A percentile compares a stretch with the other conserved stretches of the same genome.
Evolutionary conservation across 1,140 invertebrate species (phyloP).

Genomic region (Araneus ventricosus): DNA sequence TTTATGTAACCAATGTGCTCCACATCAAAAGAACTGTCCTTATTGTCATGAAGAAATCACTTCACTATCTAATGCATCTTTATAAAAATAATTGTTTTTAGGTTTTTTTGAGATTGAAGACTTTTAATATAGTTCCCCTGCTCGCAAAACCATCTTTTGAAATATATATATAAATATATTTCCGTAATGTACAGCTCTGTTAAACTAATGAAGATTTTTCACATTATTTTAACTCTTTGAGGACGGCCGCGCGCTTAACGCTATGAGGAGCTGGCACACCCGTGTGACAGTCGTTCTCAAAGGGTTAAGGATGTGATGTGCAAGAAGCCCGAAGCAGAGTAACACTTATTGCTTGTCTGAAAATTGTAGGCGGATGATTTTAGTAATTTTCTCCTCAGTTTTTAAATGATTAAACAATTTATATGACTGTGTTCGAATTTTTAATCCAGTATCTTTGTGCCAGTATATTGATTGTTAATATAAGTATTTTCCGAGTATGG

Average conservation of each 20-base stretch:
- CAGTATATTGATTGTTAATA: conserved; percentile 37
- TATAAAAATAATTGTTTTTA: conserved; percentile 76
- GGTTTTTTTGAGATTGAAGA: conserved; percentile 72
- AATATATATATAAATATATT: conserved; percentile 42
- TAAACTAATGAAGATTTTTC: not conserved
- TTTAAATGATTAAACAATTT: conserved; percentile 2
- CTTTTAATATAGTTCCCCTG: conserved; percentile 74
- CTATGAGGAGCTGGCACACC: too few species aligned
- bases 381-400: not conserved
- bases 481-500: conserved; percentile 1
- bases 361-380: not conserved
- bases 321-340: not conserved
- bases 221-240: too few species aligned
- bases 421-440: conserved; percentile 4
- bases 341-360: not conserved
- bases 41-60: conserved; percentile 85
- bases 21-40: conserved; percentile 90
- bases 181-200: not conserved
- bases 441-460: conserved; percentile 36
- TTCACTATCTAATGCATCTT: conserved; percentile 76
- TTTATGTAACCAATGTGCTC: conserved; percentile 90
- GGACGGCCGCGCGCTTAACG: too few species aligned
- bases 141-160: conserved; percentile 49
- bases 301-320: not conserved
- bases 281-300: too few species aligned